A percentile compares a stretch with the other conserved stretches of the same genome.
These are phyloP conservation scores for Isoperla grammatica DNA, from an alignment of 2,888 invertebrate species.

Conservation along the genomic window DNA sequence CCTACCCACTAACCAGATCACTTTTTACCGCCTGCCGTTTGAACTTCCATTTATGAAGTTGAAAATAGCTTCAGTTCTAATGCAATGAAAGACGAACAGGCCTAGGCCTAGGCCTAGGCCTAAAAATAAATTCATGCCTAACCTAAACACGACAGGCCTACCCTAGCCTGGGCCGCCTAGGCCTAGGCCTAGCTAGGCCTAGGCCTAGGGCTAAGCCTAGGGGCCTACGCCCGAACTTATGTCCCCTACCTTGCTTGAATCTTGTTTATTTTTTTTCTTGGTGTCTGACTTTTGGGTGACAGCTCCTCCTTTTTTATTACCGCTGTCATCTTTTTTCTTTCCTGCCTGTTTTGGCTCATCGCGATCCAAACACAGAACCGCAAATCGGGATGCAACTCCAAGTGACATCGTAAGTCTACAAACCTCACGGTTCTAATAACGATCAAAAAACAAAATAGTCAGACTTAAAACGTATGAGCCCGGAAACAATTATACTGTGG, in stretches of 20 bases:
- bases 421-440: too few relatives aligned
- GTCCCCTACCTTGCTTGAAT: conserved; percentile 23
- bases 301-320: too few relatives aligned
- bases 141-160: not conserved
- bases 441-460: too few relatives aligned
- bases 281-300: not conserved
- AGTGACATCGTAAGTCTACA: not conserved
- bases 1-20: too few relatives aligned
- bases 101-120: too few relatives aligned
- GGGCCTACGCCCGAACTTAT: not conserved
- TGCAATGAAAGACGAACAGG: too few relatives aligned
- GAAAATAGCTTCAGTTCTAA: too few relatives aligned
- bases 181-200: not conserved
- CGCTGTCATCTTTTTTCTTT: conserved; percentile 26
- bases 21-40: too few relatives aligned
- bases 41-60: too few relatives aligned
- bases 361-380: conserved; percentile 67
- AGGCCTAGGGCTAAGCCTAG: too few relatives aligned
- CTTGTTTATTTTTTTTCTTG: conserved; percentile 10
- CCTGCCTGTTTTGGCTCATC: conserved; percentile 49
- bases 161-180: not conserved
- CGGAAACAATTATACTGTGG: too few relatives aligned
- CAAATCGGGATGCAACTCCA: conserved; percentile 62
- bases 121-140: not conserved
- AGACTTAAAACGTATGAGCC: too few relatives aligned